These are phyloP conservation scores for Mixornis gularis DNA, from an alignment of 2,113 vertebrate genomes.

Conservation along the genomic window DNA sequence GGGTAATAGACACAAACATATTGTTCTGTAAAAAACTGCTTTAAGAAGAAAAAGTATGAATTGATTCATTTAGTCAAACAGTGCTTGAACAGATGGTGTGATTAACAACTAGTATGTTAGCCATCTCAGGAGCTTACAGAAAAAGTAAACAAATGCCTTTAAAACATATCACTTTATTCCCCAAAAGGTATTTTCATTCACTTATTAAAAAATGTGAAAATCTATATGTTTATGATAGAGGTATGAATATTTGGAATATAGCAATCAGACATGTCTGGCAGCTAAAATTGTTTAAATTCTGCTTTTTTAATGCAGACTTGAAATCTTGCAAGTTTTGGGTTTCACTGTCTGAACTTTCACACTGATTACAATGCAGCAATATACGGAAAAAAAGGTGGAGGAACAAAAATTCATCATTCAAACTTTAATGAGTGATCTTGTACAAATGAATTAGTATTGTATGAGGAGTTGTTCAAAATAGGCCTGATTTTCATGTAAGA, in stretches of 20 bases:
- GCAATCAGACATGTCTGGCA: not conserved
- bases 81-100: conserved; percentile 77
- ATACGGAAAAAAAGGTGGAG: not conserved
- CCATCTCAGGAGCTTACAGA: conserved; percentile 77
- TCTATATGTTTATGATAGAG: conserved; percentile 41
- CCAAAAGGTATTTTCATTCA: conserved; percentile 69
- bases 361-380: not conserved
- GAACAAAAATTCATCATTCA: not conserved
- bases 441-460: not conserved
- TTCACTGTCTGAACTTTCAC: not conserved
- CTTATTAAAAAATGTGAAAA: conserved; percentile 63
- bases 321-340: not conserved
- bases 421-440: not conserved
- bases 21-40: conserved; percentile 73
- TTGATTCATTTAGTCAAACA: conserved; percentile 72
- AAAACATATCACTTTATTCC: conserved; percentile 70
- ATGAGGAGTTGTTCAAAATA: not conserved
- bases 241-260: not conserved
- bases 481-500: not conserved
- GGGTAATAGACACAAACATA: conserved; percentile 79
- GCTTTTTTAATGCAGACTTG: not conserved
- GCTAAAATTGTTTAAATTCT: not conserved
- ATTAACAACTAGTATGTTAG: conserved; percentile 81
- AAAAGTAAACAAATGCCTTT: conserved; percentile 77
- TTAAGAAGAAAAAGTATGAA: conserved; percentile 75